A percentile compares a stretch with the other conserved stretches of the same genome.
These are phyloP conservation scores for Hartigia nigra DNA, from an alignment of 2,888 invertebrate species.

Conservation along the genomic window DNA sequence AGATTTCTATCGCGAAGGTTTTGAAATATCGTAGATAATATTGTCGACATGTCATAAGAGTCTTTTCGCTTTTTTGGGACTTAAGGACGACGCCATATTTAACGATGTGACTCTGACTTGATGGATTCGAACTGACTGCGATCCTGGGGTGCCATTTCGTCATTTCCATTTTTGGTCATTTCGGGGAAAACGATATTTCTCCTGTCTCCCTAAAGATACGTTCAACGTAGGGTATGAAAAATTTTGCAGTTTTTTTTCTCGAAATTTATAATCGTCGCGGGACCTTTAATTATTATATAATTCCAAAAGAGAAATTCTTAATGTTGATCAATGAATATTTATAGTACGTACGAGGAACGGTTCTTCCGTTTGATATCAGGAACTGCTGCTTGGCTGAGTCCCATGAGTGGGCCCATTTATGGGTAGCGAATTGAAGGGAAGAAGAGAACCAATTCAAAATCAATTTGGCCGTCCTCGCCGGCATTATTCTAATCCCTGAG, in stretches of 20 bases:
- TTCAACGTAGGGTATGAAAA: neutral
- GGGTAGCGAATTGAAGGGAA: neutral
- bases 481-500: conserved; percentile 28
- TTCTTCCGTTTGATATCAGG: neutral
- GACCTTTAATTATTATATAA: too few species aligned
- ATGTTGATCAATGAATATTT: neutral
- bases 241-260: neutral
- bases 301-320: neutral
- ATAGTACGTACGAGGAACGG: neutral
- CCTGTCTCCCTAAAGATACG: neutral
- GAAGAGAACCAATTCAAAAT: conserved; percentile 30
- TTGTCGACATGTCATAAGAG: conserved; percentile 38
- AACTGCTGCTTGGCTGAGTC: neutral
- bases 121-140: conserved; percentile 11
- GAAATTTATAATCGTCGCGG: too few species aligned
- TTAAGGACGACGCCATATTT: conserved; percentile 15
- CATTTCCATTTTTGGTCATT: neutral
- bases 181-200: neutral
- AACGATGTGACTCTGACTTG: conserved; percentile 21
- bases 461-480: conserved; percentile 28
- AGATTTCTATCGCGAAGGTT: conserved; percentile 34
- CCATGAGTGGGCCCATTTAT: neutral
- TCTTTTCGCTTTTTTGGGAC: neutral
- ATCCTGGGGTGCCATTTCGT: neutral
- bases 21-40: conserved; percentile 40